phyloP scores from a whole-genome alignment of 1,140 invertebrate species.

The Hyphantria cunea region DNA sequence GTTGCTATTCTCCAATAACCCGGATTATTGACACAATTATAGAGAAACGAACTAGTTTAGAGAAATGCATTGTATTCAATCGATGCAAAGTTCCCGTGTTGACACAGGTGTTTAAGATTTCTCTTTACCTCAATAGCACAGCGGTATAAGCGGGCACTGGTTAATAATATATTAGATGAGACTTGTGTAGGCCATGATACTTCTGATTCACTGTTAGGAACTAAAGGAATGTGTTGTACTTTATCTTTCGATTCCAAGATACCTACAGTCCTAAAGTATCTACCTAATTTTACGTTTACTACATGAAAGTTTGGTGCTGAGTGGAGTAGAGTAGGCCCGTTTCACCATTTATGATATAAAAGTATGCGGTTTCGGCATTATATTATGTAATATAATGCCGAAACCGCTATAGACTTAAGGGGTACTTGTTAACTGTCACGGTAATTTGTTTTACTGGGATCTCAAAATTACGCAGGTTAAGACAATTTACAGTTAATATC shows the following conservation, averaged over 20 bases:
- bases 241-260: slow-evolving; percentile 53
- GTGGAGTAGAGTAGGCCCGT: slow-evolving; percentile 5
- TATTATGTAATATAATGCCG: not conserved
- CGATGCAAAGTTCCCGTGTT: slow-evolving; percentile 29
- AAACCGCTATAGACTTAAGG: slow-evolving; percentile 10
- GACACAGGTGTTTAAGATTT: slow-evolving; percentile 37
- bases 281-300: slow-evolving; percentile 11
- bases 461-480: not conserved
- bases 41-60: slow-evolving; percentile 5
- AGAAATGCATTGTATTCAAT: slow-evolving; percentile 34
- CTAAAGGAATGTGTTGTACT: slow-evolving; percentile 54
- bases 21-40: slow-evolving; percentile 23
- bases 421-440: not conserved
- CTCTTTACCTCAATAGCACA: slow-evolving; percentile 57
- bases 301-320: slow-evolving; percentile 19
- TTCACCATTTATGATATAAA: slow-evolving; percentile 14
- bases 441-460: not conserved
- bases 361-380: too few relatives aligned
- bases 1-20: slow-evolving; percentile 1
- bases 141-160: slow-evolving; percentile 47
- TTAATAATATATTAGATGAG: slow-evolving; percentile 59
- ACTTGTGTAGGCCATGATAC: slow-evolving; percentile 55
- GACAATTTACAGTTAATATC: not conserved
- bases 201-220: slow-evolving; percentile 66
- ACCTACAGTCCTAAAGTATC: slow-evolving; percentile 38